These are phyloP conservation scores for Pristionchus maxplancki DNA, from an alignment of 2,888 invertebrate genomes.

Conservation along the genomic window DNA sequence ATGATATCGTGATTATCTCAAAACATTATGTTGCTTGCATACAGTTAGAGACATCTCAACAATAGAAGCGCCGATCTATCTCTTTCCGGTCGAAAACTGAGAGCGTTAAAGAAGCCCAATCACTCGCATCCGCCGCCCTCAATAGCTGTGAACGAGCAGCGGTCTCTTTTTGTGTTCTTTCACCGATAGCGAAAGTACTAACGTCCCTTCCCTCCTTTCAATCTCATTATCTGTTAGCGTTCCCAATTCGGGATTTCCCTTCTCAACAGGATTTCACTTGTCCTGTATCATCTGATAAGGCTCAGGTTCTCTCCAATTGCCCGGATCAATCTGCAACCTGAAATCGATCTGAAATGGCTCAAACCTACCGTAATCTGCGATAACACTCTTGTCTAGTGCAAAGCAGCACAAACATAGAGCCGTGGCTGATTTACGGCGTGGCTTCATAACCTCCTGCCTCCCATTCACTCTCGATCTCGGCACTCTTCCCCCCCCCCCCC, in stretches of 20 bases:
- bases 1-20: too few species aligned
- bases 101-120: neutral
- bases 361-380: neutral
- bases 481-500: neutral
- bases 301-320: neutral
- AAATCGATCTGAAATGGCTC: neutral
- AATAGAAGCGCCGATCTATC: too few species aligned
- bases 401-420: too few species aligned
- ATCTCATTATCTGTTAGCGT: constrained; percentile 27
- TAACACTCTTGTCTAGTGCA: neutral
- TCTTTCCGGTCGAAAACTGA: too few species aligned
- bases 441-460: neutral
- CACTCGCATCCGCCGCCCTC: neutral
- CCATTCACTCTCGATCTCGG: neutral
- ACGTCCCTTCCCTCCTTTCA: neutral
- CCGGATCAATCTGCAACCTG: neutral
- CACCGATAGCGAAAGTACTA: neutral
- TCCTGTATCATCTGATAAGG: neutral
- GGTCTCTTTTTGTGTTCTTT: neutral
- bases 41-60: too few species aligned
- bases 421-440: constrained; percentile 17
- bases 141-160: neutral
- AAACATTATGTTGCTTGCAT: too few species aligned
- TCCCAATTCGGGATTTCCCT: constrained; percentile 42
- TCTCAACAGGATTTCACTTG: neutral